Conservation (phyloP, 2,113 vertebrate species). For the Ifrita kowaldi region DNA sequence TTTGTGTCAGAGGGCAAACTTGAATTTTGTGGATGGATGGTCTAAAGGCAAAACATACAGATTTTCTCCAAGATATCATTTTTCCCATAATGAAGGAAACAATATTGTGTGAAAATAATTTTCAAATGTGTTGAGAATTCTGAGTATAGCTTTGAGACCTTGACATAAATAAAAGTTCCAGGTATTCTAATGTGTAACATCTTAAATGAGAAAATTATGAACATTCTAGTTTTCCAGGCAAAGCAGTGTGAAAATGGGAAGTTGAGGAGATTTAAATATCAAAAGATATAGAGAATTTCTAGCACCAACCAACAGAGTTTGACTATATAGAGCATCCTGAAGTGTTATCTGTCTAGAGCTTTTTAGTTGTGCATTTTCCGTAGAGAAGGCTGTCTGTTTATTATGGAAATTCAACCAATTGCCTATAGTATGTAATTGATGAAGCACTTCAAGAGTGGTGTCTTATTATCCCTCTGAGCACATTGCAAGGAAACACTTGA, state of each 20-base stretch:
- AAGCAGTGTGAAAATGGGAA: background rate
- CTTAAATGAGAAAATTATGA: conserved; percentile 23
- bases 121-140: background rate
- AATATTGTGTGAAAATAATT: background rate
- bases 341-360: background rate
- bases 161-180: background rate
- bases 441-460: background rate
- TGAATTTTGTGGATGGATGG: background rate
- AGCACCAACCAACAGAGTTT: background rate
- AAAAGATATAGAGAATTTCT: background rate
- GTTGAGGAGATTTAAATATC: conserved; percentile 17
- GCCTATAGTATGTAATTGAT: conserved; percentile 10
- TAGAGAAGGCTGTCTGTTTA: background rate
- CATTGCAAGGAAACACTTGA: background rate
- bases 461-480: conserved; percentile 22
- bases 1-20: background rate
- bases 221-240: background rate
- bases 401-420: conserved; percentile 13
- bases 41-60: background rate
- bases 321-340: background rate
- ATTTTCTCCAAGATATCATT: background rate
- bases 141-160: background rate
- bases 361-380: background rate
- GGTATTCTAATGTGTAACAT: background rate
- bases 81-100: background rate